A percentile compares a stretch with the other conserved stretches of the same genome.
Conservation (phyloP, 2,113 vertebrate species). For the Cacatua alba region DNA sequence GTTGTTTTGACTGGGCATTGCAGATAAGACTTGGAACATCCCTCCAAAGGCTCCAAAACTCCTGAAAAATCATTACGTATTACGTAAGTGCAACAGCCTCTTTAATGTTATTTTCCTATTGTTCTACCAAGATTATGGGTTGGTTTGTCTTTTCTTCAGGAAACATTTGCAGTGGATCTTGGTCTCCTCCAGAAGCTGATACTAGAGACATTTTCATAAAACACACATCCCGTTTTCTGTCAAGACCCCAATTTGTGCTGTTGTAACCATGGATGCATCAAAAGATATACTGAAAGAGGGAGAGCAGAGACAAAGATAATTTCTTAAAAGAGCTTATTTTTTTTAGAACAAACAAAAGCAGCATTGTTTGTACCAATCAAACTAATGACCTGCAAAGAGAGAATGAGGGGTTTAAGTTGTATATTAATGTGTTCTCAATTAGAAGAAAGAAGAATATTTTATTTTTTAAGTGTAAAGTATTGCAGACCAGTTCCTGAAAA, state of each 20-base stretch:
- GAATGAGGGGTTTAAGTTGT: background rate
- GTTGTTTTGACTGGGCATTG: background rate
- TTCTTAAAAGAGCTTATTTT: background rate
- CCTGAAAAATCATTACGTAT: background rate
- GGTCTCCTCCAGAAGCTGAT: background rate
- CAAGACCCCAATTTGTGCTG: background rate
- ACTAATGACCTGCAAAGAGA: background rate
- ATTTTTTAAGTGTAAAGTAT: background rate
- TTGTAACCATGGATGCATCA: background rate
- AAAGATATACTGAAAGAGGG: background rate
- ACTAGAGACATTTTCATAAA: background rate
- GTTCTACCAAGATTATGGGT: background rate
- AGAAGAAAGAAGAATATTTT: background rate
- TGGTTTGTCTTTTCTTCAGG: background rate
- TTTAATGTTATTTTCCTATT: background rate
- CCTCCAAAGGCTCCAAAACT: background rate
- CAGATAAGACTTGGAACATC: background rate
- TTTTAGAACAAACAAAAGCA: background rate
- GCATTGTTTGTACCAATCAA: background rate
- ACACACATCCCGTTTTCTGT: background rate
- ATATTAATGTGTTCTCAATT: background rate
- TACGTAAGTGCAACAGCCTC: background rate
- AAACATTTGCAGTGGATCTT: background rate
- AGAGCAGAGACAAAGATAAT: background rate
- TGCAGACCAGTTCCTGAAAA: background rate